Conservation (phyloP, 2,888 invertebrate genomes). For the Polydesmus complanatus region DNA sequence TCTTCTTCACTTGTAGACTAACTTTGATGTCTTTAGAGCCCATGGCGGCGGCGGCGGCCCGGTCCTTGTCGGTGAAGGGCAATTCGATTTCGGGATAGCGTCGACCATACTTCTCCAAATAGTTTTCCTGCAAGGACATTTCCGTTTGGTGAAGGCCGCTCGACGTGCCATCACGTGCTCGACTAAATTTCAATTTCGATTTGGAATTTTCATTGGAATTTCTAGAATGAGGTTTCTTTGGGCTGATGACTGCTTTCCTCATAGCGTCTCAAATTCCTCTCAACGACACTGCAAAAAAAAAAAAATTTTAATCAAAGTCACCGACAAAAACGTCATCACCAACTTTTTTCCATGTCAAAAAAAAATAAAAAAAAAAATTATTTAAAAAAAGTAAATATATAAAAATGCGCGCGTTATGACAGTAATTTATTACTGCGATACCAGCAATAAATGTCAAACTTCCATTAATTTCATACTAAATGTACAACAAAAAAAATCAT, state of each 20-base stretch:
- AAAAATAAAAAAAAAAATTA: too few relatives aligned
- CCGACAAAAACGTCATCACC: too few relatives aligned
- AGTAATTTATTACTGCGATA: too few relatives aligned
- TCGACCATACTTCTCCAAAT: conserved; percentile 9
- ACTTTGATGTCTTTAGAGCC: conserved; percentile 70
- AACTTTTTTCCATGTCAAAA: too few relatives aligned
- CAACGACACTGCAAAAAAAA: too few relatives aligned
- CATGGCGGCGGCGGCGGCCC: conserved; percentile 75
- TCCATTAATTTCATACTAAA: too few relatives aligned
- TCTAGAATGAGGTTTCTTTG: background rate
- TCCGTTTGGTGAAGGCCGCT: background rate
- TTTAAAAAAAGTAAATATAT: too few relatives aligned
- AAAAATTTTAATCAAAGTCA: too few relatives aligned
- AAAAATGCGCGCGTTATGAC: too few relatives aligned
- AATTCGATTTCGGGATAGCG: conserved; percentile 14
- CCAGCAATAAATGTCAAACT: too few relatives aligned
- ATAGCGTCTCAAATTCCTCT: background rate
- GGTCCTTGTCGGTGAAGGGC: conserved; percentile 73
- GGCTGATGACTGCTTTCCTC: background rate
- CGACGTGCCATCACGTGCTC: background rate
- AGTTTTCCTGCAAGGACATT: background rate
- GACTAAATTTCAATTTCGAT: background rate
- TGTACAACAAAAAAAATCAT: too few relatives aligned
- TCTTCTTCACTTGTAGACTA: conserved; percentile 54
- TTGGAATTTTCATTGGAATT: background rate